Evolutionary conservation across 2,797 vertebrate genomes (phyloP), one percentile per base, ranked within the genome.

Genomic region (Malurus splendens): DNA sequence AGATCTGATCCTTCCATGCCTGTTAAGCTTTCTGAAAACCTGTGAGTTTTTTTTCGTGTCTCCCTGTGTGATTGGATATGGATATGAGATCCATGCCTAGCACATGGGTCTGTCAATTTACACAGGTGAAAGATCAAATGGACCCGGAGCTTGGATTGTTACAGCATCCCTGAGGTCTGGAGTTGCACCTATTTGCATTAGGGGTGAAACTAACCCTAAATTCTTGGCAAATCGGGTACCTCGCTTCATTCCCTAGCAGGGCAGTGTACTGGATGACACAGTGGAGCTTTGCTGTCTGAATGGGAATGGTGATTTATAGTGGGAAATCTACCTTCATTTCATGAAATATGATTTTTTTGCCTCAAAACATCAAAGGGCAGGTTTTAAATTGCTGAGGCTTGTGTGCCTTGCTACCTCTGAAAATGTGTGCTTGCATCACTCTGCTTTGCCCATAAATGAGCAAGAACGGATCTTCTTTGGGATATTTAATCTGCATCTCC

Each of bases 71-170:
- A 50, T 36, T 48, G 52, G 41, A 18, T 77, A 16, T 13, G n/a
- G 55, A 72, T 52, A 45, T 12, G 36, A 64, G 28, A 38, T 61
- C 44, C 5, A 3, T n/a, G 42, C 47, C 44, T 50, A 76, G 36
- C 42, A 45, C 14, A 2, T 30, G 19, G 38, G 18, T 51, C 41
- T 59, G 30, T 72, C 14, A n/a, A 1, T 87, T 89, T 74, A 81
- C 59, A 33, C 14, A 47, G 33, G 27, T 18, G 77, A 32, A 62
- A 2, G 4, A 44, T 55, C 19, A 60, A 50, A 47, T 47, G 12
- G 72, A 47, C 6, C 1, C 0, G 0, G 11, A 82, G 3, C 7
- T 87, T 32, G 3, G 2, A 7, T 24, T n/a, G 27, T 24, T 72
- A 6, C 33, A 76, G 5, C 14, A 27, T 42, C 44, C 30, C 0